phyloP scores from a whole-genome alignment of 2,113 vertebrate genomes.

The Tringa solitaria region DNA sequence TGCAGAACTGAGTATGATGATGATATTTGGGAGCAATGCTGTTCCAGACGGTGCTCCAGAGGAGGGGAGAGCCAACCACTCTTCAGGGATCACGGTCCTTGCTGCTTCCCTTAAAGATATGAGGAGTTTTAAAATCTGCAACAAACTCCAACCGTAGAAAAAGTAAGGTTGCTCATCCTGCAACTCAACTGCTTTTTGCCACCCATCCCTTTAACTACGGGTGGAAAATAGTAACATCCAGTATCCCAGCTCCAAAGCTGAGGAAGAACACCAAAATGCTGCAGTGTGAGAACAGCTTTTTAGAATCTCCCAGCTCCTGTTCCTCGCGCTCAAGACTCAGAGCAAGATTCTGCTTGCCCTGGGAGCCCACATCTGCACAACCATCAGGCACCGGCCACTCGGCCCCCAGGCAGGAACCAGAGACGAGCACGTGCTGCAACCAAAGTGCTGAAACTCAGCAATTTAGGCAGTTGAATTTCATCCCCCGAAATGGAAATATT shows the following conservation, averaged over 20 bases:
- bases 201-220: not conserved
- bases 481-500: not conserved
- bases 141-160: not conserved
- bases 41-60: not conserved
- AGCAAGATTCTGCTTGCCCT: not conserved
- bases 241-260: not conserved
- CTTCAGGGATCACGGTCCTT: rapidly evolving
- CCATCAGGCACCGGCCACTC: rapidly evolving
- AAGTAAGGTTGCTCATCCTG: not conserved
- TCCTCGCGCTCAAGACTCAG: not conserved
- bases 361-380: rapidly evolving
- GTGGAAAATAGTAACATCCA: rapidly evolving
- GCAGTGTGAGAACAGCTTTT: not conserved
- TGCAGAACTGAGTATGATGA: rapidly evolving
- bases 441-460: not conserved
- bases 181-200: not conserved
- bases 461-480: not conserved
- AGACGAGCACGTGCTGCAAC: not conserved
- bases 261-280: not conserved
- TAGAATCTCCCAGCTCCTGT: not conserved
- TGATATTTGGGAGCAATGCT: not conserved
- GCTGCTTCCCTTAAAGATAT: not conserved
- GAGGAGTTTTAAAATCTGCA: not conserved
- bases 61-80: not conserved
- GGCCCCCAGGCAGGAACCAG: rapidly evolving